Conservation (phyloP, 30 jellyfish, hydroid and myxozoan genomes). For the Nemopilema nomurai region DNA sequence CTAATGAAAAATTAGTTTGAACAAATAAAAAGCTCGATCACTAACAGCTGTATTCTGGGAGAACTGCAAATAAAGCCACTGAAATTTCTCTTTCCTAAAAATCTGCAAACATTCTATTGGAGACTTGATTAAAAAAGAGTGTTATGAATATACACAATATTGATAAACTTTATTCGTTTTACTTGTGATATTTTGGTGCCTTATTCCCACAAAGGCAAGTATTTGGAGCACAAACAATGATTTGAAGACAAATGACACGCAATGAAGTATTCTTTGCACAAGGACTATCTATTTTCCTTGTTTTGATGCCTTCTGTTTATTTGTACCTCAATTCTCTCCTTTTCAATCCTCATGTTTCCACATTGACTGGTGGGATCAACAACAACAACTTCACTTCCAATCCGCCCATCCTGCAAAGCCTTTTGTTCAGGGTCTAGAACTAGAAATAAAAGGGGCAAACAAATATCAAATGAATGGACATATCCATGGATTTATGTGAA, state of each 20-base stretch:
- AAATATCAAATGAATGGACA: neutral
- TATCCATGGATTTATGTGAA: neutral
- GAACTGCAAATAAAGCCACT: no score
- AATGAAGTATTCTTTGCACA: no score
- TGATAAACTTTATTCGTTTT: neutral
- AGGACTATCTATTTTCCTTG: no score
- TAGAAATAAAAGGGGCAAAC: no score
- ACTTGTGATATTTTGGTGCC: neutral
- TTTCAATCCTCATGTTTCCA: conserved; percentile 91
- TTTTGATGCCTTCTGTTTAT: no score
- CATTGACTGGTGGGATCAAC: conserved; percentile 95
- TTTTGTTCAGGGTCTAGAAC: conserved; percentile 71
- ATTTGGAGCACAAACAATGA: no score
- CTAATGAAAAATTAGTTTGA: conserved; percentile 30
- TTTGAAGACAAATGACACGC: no score
- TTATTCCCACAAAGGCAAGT: no score
- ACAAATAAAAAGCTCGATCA: neutral
- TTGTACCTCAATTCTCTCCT: conserved; percentile 97
- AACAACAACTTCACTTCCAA: conserved; percentile 86
- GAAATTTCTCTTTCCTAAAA: no score
- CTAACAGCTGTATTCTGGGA: neutral
- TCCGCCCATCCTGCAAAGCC: conserved; percentile 91
- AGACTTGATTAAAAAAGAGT: no score
- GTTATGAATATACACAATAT: no score
- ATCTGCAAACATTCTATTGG: no score